Percentiles rank a stretch among this genome's conserved stretches.
These are phyloP conservation scores for Danio aesculapii DNA, from an alignment of 2,797 vertebrate genomes.

Conservation along the genomic window DNA sequence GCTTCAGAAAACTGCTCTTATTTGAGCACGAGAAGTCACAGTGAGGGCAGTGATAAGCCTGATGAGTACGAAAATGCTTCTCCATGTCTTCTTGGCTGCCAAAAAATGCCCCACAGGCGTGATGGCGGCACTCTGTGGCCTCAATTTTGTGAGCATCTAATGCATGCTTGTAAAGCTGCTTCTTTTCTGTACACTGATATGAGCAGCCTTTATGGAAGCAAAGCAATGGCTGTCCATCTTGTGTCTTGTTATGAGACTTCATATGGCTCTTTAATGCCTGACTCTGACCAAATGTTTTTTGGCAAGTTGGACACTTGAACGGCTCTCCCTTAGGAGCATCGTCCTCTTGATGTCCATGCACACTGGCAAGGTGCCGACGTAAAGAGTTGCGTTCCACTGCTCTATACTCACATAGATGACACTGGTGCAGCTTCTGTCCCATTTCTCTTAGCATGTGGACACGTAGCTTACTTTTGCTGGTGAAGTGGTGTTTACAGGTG, in stretches of 20 bases:
- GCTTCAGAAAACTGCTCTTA: constrained; percentile 88
- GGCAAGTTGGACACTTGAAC: constrained; percentile 89
- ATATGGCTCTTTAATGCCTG: constrained; percentile 92
- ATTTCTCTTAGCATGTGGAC: constrained; percentile 91
- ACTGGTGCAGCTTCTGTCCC: constrained; percentile 87
- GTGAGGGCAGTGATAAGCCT: constrained; percentile 93
- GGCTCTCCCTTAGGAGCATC: constrained; percentile 72
- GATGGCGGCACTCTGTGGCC: constrained; percentile 88
- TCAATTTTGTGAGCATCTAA: constrained; percentile 81
- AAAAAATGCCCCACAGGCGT: constrained; percentile 88
- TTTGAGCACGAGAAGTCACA: constrained; percentile 96
- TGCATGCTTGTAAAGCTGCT: constrained; percentile 84
- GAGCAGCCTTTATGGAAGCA: constrained; percentile 87
- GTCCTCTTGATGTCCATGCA: constrained; percentile 81
- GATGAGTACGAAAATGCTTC: constrained; percentile 88
- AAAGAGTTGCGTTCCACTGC: constrained; percentile 92
- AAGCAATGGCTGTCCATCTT: constrained; percentile 71
- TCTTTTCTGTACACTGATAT: constrained; percentile 80
- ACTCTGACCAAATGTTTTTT: constrained; percentile 87
- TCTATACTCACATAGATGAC: constrained; percentile 90
- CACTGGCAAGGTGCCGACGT: constrained; percentile 88
- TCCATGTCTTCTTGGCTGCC: constrained; percentile 85
- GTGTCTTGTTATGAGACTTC: constrained; percentile 83
- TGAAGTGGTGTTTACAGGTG: constrained; percentile 92
- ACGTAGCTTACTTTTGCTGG: constrained; percentile 95